A percentile compares a stretch with the other conserved stretches of the same genome.
phyloP scores from a whole-genome alignment of 2,797 vertebrate species.

The Lepus oiostolus region DNA sequence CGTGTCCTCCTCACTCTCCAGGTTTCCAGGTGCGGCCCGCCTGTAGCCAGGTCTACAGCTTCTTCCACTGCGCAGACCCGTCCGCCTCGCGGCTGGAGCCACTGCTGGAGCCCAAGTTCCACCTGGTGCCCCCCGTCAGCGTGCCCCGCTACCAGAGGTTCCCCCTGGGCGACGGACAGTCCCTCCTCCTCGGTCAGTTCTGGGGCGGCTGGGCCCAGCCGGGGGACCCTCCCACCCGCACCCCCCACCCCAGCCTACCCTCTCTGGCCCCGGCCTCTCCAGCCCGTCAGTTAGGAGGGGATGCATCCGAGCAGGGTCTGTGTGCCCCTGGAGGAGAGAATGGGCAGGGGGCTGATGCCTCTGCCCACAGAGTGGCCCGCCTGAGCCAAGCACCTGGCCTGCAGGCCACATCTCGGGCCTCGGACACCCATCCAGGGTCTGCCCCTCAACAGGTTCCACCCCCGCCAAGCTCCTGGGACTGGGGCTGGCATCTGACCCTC shows the following conservation, averaged over 20 bases:
- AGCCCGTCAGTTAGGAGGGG: neutral
- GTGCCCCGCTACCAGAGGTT: constrained; percentile 98
- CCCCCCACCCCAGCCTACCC: too few relatives aligned
- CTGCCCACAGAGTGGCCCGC: neutral
- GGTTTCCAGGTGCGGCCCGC: constrained; percentile 96
- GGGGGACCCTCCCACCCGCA: neutral
- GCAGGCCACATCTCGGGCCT: neutral
- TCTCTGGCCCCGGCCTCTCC: neutral
- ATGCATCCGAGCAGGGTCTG: neutral
- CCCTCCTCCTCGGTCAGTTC: constrained; percentile 93
- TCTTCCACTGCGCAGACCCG: constrained; percentile 98
- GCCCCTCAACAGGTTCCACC: neutral
- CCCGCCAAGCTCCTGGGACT: neutral
- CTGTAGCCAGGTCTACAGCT: constrained; percentile 98
- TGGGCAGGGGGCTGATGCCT: neutral
- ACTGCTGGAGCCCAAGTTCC: constrained; percentile 94
- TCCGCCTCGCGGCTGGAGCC: constrained; percentile 98
- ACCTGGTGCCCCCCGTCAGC: constrained; percentile 94
- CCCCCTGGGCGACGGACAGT: constrained; percentile 96
- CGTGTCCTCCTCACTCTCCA: constrained; percentile 78
- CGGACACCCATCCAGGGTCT: neutral
- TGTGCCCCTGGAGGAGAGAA: neutral
- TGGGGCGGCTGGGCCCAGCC: neutral
- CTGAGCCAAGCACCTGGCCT: neutral
- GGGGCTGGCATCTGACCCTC: neutral